phyloP scores from a whole-genome alignment of 2,113 vertebrate genomes.

The Dasyornis broadbenti region DNA sequence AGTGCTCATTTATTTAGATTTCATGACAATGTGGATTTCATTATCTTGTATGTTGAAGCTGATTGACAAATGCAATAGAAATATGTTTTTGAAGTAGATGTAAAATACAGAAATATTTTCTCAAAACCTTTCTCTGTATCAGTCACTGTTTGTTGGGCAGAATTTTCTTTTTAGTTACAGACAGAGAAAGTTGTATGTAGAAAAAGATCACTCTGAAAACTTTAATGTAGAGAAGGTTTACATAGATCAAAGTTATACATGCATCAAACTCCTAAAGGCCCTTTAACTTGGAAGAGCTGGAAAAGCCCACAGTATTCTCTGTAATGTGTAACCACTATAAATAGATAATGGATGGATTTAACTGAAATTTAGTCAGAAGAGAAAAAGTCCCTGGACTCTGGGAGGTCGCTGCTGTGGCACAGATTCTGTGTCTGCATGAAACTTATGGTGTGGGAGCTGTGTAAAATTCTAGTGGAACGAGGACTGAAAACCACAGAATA shows the following conservation, averaged over 20 bases:
- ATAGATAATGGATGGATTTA: constrained; percentile 25
- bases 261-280: neutral
- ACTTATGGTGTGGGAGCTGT: neutral
- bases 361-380: constrained; percentile 14
- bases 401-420: neutral
- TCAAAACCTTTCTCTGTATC: neutral
- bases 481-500: constrained; percentile 1
- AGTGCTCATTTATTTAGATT: constrained; percentile 36
- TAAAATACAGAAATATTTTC: constrained; percentile 11
- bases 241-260: neutral
- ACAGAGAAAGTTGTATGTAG: neutral
- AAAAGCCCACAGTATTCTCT: neutral
- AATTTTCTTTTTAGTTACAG: constrained; percentile 40
- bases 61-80: constrained; percentile 35
- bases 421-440: neutral
- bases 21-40: constrained; percentile 44
- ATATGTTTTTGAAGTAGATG: constrained; percentile 32
- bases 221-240: constrained; percentile 26
- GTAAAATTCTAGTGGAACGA: constrained; percentile 16
- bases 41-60: neutral
- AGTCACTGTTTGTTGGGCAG: neutral
- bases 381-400: neutral
- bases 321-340: constrained; percentile 11
- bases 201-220: constrained; percentile 37
- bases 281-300: constrained; percentile 35